Percentiles rank a stretch among this genome's conserved stretches.
Conservation (phyloP, 2,797 vertebrate genomes). For the Megalops cyprinoides region DNA sequence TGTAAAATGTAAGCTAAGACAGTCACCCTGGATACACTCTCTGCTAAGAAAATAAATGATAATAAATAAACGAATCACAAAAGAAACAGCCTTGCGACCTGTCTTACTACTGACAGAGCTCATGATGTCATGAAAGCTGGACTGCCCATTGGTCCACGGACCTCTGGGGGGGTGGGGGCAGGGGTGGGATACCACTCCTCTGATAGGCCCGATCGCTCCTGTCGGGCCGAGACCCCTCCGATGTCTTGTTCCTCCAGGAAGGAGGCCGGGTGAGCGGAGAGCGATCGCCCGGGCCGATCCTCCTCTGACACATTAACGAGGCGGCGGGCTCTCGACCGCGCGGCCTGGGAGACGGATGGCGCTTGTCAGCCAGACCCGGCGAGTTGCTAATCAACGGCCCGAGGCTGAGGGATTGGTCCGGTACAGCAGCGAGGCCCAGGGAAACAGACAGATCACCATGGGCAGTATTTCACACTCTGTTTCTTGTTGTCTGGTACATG, state of each 20-base stretch:
- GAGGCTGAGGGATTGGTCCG: conserved; percentile 10
- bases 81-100: neutral
- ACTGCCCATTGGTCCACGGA: neutral
- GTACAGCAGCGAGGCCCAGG: neutral
- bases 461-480: conserved; percentile 10
- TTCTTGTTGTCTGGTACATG: neutral
- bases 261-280: neutral
- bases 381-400: conserved; percentile 19
- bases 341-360: conserved; percentile 11
- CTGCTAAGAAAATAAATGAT: neutral
- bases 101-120: neutral
- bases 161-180: no score
- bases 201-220: neutral
- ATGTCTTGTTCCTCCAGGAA: neutral
- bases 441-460: conserved; percentile 3
- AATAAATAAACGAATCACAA: neutral
- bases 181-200: neutral
- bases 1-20: no score
- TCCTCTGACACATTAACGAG: neutral
- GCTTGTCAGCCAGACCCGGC: conserved; percentile 7
- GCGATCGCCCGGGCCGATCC: neutral
- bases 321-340: neutral
- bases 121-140: neutral
- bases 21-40: no score
- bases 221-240: neutral